These are phyloP conservation scores for Falco concolor DNA, from an alignment of 2,797 vertebrate species.

Conservation along the genomic window DNA sequence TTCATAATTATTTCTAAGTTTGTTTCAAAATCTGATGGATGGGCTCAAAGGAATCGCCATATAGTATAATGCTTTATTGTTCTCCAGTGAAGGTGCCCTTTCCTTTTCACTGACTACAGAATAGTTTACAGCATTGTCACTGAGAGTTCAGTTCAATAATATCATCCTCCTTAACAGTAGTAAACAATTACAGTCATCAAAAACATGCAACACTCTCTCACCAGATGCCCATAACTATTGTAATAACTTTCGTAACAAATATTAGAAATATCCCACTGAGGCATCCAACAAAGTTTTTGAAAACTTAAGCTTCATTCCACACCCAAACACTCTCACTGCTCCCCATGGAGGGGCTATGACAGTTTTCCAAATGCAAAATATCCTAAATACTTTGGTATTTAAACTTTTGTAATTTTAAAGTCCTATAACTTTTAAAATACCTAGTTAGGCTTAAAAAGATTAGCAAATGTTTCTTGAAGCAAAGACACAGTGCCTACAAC, in stretches of 20 bases:
- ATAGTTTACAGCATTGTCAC: not conserved
- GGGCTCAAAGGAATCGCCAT: not conserved
- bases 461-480: not conserved
- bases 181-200: not conserved
- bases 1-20: not conserved
- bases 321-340: not conserved
- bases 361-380: not conserved
- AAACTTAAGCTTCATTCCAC: not conserved
- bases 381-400: not conserved
- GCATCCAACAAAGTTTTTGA: not conserved
- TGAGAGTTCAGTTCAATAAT: not conserved
- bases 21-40: not conserved
- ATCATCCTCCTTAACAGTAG: not conserved
- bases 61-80: not conserved
- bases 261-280: not conserved
- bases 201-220: not conserved
- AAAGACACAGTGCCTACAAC: not conserved
- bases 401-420: not conserved
- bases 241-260: not conserved
- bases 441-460: not conserved
- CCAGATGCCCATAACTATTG: not conserved
- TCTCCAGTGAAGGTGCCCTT: not conserved
- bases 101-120: not conserved
- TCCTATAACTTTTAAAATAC: not conserved
- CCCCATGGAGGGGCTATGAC: too few relatives aligned